Evolutionary conservation across 2,113 vertebrate species (phyloP), one percentile per base, ranked within the genome.

Genomic region (Protobothrops mucrosquamatus): DNA sequence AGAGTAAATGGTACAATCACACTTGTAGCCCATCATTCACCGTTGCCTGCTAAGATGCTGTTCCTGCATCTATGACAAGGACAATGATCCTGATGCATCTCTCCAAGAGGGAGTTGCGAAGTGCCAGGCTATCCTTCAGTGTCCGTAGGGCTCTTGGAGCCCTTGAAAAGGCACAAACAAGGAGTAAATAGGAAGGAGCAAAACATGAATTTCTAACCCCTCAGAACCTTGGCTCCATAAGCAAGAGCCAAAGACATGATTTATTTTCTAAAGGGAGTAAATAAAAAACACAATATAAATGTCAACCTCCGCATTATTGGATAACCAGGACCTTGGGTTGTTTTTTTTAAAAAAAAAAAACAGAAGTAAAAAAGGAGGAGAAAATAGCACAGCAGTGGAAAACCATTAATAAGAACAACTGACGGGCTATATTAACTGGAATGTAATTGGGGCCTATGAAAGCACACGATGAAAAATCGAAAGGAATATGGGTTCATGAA

Each of bases 391-490:
- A 29, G 22, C 22, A 29, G 3, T 56, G 18, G 4, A 48, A 87
- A 54, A 14, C 48, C 14, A 91, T 91, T 51, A 88, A 88, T 69
- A 56, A n/a, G 54, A 89, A 48, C 87, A 86, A 86, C 3, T 85
- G 20, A 85, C 22, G 54, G 57, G 23, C 29, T 24, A n/a, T 48
- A 59, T 56, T 89, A 87, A 64, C 46, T n/a, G 74, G 88, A 89
- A 29, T 55, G n/a, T 93, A 24, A 61, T 95, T 94, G 55, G 34
- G 74, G 74, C 74, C 34, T 81, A 22, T 9, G 18, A 81, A 81
- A 81, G 18, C 74, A 81, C 34, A 81, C 34, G 43, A 81, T 81
- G 74, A 81, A 81, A 81, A 43, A 81, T 43, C 1, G 18, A 43
- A 81, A 81, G 74, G 34, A 81, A 81, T 34, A 10, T 81, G 34